A percentile compares a stretch with the other conserved stretches of the same genome.
phyloP scores from a whole-genome alignment of 2,888 invertebrate genomes.

The Orthosia gracilis region DNA sequence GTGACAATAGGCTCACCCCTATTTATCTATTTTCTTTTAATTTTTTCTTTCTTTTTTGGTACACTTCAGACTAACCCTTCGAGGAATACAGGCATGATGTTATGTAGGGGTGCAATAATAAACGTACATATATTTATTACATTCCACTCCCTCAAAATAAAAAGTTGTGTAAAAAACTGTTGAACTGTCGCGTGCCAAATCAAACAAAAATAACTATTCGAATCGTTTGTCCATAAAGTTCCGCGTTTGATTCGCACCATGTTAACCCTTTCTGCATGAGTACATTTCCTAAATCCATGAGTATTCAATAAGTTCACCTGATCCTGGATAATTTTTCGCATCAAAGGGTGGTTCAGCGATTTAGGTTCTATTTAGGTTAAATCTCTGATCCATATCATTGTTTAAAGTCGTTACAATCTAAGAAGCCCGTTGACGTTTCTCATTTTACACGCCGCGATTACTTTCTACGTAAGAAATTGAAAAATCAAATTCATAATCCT shows the following conservation, averaged over 20 bases:
- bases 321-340: slow-evolving; percentile 36
- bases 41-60: no score
- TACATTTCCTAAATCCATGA: slow-evolving; percentile 16
- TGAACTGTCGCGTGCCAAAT: neutral
- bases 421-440: no score
- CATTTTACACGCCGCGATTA: no score
- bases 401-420: no score
- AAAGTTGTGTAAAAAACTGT: neutral
- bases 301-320: slow-evolving; percentile 38
- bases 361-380: slow-evolving; percentile 33
- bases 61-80: neutral
- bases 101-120: neutral
- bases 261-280: neutral
- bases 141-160: neutral
- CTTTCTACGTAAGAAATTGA: no score
- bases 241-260: neutral
- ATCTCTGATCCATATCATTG: slow-evolving; percentile 29
- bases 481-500: no score
- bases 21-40: no score
- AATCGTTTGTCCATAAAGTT: neutral
- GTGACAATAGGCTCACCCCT: no score
- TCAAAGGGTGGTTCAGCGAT: slow-evolving; percentile 35
- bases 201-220: neutral
- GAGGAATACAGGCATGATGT: neutral
- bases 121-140: neutral